Percentiles rank a stretch among this genome's conserved stretches.
phyloP scores from a whole-genome alignment of 2,888 invertebrate species.

The Hybos culiciformis region DNA sequence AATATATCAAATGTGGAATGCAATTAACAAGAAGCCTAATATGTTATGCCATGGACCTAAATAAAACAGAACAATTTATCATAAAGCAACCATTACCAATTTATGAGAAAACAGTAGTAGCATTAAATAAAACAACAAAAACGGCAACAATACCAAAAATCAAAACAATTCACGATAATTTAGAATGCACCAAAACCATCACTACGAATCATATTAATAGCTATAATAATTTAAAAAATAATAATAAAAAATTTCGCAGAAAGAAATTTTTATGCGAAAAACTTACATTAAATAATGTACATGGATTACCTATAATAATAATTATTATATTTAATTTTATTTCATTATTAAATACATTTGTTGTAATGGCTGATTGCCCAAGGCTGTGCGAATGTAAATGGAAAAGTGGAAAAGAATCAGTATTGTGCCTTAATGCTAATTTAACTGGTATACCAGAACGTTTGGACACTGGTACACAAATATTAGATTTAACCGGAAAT shows the following conservation, averaged over 20 bases:
- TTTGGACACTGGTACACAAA: slow-evolving; percentile 64
- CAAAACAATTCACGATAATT: too few species aligned
- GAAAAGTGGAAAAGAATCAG: slow-evolving; percentile 77
- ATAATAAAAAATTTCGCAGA: too few species aligned
- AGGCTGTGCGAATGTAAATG: slow-evolving; percentile 75
- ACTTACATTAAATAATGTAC: too few species aligned
- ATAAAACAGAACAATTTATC: not conserved
- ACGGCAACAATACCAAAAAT: not conserved
- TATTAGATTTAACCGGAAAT: slow-evolving; percentile 65
- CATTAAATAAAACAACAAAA: not conserved
- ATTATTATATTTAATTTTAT: not conserved
- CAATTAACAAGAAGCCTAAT: not conserved
- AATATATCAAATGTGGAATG: not conserved
- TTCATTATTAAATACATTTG: not conserved
- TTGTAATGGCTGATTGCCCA: slow-evolving; percentile 48
- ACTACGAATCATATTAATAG: too few species aligned
- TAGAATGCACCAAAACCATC: too few species aligned
- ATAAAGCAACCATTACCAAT: not conserved
- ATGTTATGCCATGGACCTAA: not conserved
- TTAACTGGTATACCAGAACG: slow-evolving; percentile 58
- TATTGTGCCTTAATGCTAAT: slow-evolving; percentile 62
- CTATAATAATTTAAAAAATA: too few species aligned
- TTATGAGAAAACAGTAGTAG: too few species aligned
- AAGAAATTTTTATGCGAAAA: too few species aligned
- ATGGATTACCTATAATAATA: not conserved